These are phyloP conservation scores for Poeciliopsis retropinna DNA, from an alignment of 2,113 vertebrate genomes.

Conservation along the genomic window DNA sequence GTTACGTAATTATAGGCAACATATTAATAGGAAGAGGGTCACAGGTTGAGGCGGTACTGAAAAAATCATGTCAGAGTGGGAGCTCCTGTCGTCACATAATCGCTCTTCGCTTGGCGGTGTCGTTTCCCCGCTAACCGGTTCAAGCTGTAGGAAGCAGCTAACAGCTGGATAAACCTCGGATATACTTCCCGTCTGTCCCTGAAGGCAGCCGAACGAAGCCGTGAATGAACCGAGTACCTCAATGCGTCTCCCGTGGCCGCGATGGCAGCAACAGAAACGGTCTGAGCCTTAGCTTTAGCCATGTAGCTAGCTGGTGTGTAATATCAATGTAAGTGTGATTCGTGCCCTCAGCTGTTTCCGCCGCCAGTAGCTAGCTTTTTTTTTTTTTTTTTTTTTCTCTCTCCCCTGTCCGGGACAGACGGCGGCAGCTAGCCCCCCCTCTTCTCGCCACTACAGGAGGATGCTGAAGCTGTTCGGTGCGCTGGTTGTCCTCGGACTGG, in stretches of 20 bases:
- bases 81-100: not conserved
- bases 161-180: constrained; percentile 23
- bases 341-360: constrained; percentile 32
- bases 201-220: constrained; percentile 39
- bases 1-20: not conserved
- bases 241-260: constrained; percentile 47
- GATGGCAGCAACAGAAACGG: constrained; percentile 62
- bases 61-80: constrained; percentile 27
- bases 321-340: constrained; percentile 40
- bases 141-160: constrained; percentile 31
- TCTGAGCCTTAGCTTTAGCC: constrained; percentile 49
- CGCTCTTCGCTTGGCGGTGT: not conserved
- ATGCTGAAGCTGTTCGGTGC: constrained; percentile 76
- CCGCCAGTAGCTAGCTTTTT: constrained; percentile 38
- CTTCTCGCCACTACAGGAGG: constrained; percentile 66
- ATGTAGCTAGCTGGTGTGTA: constrained; percentile 49
- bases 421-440: constrained; percentile 53
- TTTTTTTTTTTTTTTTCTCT: not conserved
- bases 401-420: constrained; percentile 53
- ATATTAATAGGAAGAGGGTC: not conserved
- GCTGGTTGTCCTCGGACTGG: constrained; percentile 78
- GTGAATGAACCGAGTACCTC: constrained; percentile 43
- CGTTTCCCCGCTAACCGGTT: constrained; percentile 29
- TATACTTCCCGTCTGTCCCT: constrained; percentile 26
- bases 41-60: not conserved